Conservation (phyloP, 2,797 vertebrate species). For the Oreochromis grahami region DNA sequence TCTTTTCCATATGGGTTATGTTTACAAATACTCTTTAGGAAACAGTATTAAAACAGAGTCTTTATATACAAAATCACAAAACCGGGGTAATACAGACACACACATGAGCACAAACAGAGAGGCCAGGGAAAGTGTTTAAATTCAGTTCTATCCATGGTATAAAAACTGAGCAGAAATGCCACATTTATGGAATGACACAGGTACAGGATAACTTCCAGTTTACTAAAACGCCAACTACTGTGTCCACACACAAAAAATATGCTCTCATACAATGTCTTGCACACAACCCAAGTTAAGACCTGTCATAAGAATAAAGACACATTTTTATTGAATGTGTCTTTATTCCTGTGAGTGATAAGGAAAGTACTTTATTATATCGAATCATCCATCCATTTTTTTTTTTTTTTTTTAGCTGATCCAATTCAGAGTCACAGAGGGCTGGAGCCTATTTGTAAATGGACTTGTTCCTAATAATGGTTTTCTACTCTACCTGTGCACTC, state of each 20-base stretch:
- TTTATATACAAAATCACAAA: neutral
- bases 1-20: neutral
- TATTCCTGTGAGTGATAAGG: neutral
- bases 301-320: accelerated
- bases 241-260: neutral
- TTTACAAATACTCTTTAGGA: neutral
- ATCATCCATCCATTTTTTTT: neutral
- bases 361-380: neutral
- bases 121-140: neutral
- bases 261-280: neutral
- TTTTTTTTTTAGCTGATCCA: neutral
- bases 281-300: accelerated
- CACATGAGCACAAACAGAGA: neutral
- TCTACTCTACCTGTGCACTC: neutral
- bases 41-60: neutral
- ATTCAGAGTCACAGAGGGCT: neutral
- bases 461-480: neutral
- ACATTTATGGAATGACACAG: neutral
- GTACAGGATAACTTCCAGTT: neutral
- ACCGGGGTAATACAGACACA: neutral
- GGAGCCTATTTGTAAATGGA: neutral
- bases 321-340: neutral
- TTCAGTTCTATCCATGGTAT: accelerated
- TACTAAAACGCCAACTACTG: neutral
- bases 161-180: neutral